Evolutionary conservation across 2,797 vertebrate genomes (phyloP), one percentile per base, ranked within the genome.

Genomic region (Hoplostethus atlanticus): DNA sequence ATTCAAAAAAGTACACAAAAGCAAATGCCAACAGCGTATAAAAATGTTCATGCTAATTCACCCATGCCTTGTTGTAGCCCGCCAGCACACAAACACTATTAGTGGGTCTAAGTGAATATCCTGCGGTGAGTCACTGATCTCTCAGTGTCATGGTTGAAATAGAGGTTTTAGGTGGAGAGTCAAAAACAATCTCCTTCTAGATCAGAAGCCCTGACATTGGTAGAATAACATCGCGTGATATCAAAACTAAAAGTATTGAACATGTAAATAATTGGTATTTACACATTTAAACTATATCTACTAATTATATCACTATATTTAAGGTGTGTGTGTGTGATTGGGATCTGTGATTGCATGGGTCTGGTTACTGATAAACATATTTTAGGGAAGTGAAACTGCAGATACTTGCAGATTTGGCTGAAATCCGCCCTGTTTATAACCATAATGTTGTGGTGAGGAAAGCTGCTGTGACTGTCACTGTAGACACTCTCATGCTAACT

Each of bases 341-440:
- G 70, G 77, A 66, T 72, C 68, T 61, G 40, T 62, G 58, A 65
- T 81, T 48, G 69, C 73, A 73, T 64, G 83, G 74, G 73, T 81
- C 75, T 72, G 66, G 62, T 62, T 79, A 68, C 73, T 68, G 66
- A 17, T 68, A 56, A 62, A 73, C 21, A 44, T 42, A 16, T 71
- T 86, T 80, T 87, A 68, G 61, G 71, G 76, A 87, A 87, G 79
- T 76, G 63, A 62, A 83, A 86, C 58, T 87, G 88, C 85, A 83
- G 73, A 88, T 66, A 17, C 47, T 34, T 69, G 59, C 78, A 84
- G 47, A 71, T 68, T 81, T 64, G 51, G 30, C 48, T 36, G 12
- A 64, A 71, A 71, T 72, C 67, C 68, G 64, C 64, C 68, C 51
- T 76, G 76, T 84, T 83, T 79, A 71, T 52, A 54, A 84, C 76